These are phyloP conservation scores for Lasioglossum lativentre DNA, from an alignment of 2,888 invertebrate genomes.

Conservation along the genomic window DNA sequence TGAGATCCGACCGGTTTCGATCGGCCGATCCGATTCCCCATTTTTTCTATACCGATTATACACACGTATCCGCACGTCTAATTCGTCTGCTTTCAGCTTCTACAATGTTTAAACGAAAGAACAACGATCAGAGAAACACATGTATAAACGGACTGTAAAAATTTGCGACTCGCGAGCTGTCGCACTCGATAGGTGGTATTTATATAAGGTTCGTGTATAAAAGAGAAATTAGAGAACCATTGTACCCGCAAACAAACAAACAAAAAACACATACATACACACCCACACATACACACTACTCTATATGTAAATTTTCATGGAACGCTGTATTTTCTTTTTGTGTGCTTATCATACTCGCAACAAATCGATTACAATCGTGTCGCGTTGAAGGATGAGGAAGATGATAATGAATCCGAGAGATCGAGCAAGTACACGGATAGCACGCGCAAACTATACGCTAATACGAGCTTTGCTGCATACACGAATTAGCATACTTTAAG, in stretches of 20 bases:
- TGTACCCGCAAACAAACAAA: conserved; percentile 41
- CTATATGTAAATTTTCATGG: conserved; percentile 73
- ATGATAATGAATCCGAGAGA: conserved; percentile 40
- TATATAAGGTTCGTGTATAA: conserved; percentile 53
- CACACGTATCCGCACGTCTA: neutral
- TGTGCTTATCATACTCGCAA: conserved; percentile 77
- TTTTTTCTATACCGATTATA: neutral
- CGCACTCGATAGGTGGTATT: conserved; percentile 38
- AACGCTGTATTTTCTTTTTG: conserved; percentile 75
- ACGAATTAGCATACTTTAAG: conserved; percentile 68
- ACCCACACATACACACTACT: conserved; percentile 22
- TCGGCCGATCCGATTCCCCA: neutral
- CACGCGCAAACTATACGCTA: conserved; percentile 76
- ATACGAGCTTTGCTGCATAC: conserved; percentile 76
- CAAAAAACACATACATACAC: neutral
- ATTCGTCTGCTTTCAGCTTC: conserved; percentile 48
- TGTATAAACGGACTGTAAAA: conserved; percentile 62
- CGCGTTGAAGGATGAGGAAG: conserved; percentile 45
- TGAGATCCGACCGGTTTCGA: conserved; percentile 24
- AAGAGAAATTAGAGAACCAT: conserved; percentile 48
- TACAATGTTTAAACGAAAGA: conserved; percentile 41
- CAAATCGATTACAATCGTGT: conserved; percentile 41
- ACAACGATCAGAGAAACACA: conserved; percentile 24
- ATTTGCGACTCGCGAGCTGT: conserved; percentile 34
- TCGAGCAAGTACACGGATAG: conserved; percentile 71